These are phyloP conservation scores for Stomatorhinus ivindoensis DNA, from an alignment of 2,113 vertebrate species.

Conservation along the genomic window DNA sequence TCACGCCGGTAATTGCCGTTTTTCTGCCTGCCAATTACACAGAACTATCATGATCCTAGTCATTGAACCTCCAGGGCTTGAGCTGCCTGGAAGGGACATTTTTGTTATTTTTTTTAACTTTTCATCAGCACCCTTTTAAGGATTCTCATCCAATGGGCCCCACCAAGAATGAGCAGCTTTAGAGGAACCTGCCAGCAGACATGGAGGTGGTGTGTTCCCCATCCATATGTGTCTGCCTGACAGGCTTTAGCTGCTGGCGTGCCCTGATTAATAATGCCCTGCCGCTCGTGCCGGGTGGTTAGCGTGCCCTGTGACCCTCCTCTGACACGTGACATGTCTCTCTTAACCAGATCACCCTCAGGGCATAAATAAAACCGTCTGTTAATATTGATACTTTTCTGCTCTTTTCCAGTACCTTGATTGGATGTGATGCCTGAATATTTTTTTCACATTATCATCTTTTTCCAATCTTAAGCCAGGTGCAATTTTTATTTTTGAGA, in stretches of 20 bases:
- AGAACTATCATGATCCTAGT: background rate
- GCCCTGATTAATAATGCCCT: constrained; percentile 24
- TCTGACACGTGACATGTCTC: constrained; percentile 41
- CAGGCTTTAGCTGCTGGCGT: background rate
- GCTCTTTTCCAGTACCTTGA: background rate
- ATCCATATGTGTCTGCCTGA: background rate
- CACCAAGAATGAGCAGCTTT: background rate
- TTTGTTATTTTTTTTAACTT: background rate
- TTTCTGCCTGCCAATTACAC: background rate
- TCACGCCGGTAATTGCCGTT: background rate
- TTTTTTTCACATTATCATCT: background rate
- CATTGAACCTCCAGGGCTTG: background rate
- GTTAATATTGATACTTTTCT: constrained; percentile 33
- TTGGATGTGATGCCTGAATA: background rate
- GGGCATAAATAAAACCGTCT: constrained; percentile 35
- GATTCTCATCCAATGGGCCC: background rate
- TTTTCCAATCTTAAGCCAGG: background rate
- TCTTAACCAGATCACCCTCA: constrained; percentile 29
- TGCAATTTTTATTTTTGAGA: background rate
- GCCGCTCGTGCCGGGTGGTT: constrained; percentile 29
- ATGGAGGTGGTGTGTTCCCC: background rate
- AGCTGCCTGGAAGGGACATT: background rate
- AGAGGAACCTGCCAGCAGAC: background rate
- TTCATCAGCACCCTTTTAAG: background rate
- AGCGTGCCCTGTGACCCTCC: constrained; percentile 41